These are phyloP conservation scores for Nowickia ferox DNA, from an alignment of 2,888 invertebrate genomes.

Conservation along the genomic window DNA sequence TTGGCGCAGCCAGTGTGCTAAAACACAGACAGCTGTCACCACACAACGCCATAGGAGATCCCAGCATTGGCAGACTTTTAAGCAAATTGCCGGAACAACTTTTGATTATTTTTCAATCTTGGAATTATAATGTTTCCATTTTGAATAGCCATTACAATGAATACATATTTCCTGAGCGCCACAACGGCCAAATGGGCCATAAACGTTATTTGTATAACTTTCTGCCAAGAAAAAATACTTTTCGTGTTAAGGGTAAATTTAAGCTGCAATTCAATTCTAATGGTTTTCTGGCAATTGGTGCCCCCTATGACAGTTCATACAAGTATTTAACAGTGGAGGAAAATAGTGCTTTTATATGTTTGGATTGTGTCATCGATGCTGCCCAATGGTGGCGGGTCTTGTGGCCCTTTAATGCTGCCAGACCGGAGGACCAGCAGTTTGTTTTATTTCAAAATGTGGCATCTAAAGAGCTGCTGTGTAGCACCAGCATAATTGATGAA, in stretches of 20 bases:
- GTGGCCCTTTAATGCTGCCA: slow-evolving; percentile 7
- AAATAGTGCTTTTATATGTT: slow-evolving; percentile 44
- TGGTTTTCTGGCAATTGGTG: slow-evolving; percentile 55
- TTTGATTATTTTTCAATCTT: slow-evolving; percentile 46
- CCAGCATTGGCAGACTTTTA: slow-evolving; percentile 18
- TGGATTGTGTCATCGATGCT: slow-evolving; percentile 43
- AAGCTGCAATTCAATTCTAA: slow-evolving; percentile 27
- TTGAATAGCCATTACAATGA: slow-evolving; percentile 39
- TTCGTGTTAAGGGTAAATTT: slow-evolving; percentile 46
- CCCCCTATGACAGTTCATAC: slow-evolving; percentile 16
- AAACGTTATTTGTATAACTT: slow-evolving; percentile 54
- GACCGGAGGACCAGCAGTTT: neutral
- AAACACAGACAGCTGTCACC: slow-evolving; percentile 5
- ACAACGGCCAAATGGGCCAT: slow-evolving; percentile 5
- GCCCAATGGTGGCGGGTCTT: slow-evolving; percentile 63
- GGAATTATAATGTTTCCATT: slow-evolving; percentile 49
- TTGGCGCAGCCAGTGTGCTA: slow-evolving; percentile 9
- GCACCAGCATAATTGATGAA: slow-evolving; percentile 32
- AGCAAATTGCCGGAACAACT: slow-evolving; percentile 48
- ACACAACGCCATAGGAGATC: neutral
- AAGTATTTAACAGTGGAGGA: slow-evolving; percentile 57
- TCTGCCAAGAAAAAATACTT: slow-evolving; percentile 7
- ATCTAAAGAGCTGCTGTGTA: slow-evolving; percentile 42
- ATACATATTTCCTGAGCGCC: slow-evolving; percentile 41
- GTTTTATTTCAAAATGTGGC: slow-evolving; percentile 48